Conservation (phyloP, 2,797 vertebrate genomes). For the Anabas testudineus region DNA sequence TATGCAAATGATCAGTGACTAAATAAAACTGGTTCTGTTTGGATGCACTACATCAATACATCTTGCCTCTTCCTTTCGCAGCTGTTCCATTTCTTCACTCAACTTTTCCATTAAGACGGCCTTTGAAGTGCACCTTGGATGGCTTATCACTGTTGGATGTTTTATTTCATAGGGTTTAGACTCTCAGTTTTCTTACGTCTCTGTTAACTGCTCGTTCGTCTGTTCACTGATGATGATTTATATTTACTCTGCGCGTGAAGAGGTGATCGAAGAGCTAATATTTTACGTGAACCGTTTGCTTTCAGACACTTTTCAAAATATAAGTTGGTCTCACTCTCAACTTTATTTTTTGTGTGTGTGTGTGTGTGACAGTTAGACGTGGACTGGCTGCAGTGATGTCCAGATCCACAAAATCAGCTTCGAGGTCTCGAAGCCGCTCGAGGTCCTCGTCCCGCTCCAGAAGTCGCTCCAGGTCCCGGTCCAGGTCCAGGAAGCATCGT, state of each 20-base stretch:
- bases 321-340: conserved; percentile 10
- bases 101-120: conserved; percentile 3
- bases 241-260: conserved; percentile 4
- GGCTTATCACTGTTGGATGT: conserved; percentile 35
- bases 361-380: conserved; percentile 60
- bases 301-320: background rate
- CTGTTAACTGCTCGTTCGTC: conserved; percentile 1
- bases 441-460: conserved; percentile 90
- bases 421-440: conserved; percentile 92
- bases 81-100: conserved; percentile 46
- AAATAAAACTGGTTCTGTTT: conserved; percentile 70
- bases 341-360: too few relatives aligned
- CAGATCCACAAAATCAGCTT: conserved; percentile 93
- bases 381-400: conserved; percentile 88
- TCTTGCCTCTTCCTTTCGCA: conserved; percentile 48
- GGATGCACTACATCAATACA: conserved; percentile 43
- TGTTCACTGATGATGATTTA: conserved; percentile 7
- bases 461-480: conserved; percentile 88
- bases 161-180: conserved; percentile 23
- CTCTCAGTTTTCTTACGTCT: background rate
- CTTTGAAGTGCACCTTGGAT: conserved; percentile 34
- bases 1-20: conserved; percentile 73
- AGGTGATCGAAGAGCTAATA: conserved; percentile 13
- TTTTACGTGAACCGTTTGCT: background rate
- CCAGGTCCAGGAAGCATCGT: conserved; percentile 91